phyloP scores from a whole-genome alignment of 2,113 vertebrate genomes.

The Salvelinus sp. region DNA sequence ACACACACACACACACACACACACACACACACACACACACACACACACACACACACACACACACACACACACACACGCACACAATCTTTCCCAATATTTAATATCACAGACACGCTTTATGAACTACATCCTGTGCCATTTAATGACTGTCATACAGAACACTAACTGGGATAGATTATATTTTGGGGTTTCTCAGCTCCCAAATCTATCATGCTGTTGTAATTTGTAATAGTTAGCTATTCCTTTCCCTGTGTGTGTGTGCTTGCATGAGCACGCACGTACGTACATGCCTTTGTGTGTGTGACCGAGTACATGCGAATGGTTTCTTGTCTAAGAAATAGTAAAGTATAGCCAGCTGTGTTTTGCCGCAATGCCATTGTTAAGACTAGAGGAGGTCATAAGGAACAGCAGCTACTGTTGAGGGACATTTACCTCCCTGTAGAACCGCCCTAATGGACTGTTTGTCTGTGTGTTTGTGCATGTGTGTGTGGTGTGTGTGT shows the following conservation, averaged over 20 bases:
- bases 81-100: conserved; percentile 3
- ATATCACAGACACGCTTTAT: conserved; percentile 26
- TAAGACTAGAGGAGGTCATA: conserved; percentile 32
- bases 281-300: neutral
- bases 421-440: neutral
- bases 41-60: too few relatives aligned
- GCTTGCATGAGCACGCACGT: neutral
- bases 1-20: too few relatives aligned
- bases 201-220: too few relatives aligned
- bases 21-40: too few relatives aligned
- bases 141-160: conserved; percentile 4
- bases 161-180: conserved; percentile 58
- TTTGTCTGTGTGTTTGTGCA: neutral
- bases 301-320: neutral
- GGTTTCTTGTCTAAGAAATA: conserved; percentile 2
- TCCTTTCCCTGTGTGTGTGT: neutral
- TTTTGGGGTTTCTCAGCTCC: conserved; percentile 21
- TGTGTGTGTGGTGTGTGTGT: too few relatives aligned
- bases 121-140: conserved; percentile 22
- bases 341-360: conserved; percentile 12
- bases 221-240: neutral
- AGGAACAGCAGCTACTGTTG: neutral
- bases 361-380: conserved; percentile 15
- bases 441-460: neutral
- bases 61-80: conserved; percentile 12